Evolutionary conservation across 2,797 vertebrate genomes (phyloP), one percentile per base, ranked within the genome.

Genomic region (Anolis apletophallus): DNA sequence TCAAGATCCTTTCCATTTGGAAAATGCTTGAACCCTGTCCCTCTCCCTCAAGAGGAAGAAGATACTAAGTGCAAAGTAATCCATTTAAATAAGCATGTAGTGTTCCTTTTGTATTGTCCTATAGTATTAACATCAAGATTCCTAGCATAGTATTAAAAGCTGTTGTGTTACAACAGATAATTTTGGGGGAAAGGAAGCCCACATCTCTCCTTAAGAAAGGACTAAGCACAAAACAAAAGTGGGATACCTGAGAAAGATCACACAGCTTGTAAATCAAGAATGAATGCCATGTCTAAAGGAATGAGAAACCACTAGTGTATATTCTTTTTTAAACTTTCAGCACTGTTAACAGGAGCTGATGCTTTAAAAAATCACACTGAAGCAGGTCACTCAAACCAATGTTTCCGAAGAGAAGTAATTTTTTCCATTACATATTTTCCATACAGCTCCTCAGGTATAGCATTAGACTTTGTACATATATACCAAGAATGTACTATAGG

Each of bases 211-310:
- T 13, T 50, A 77, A 89, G 73, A 94, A 93, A 87, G 90, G 93
- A 91, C 90, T 88, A 91, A 91, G 88, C 72, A 88, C 89, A 86
- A 88, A 92, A 88, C 64, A 91, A 91, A 93, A 61, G 14, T 50
- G 61, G 85, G 85, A 71, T 90, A 93, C 85, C 93, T 94, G 94
- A 94, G 92, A 92, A 91, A 93, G 92, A 78, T 74, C 93, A 90
- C 93, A 90, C 84, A 87, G 90, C 89, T 93, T 91, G 83, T 0
- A 2, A 89, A 80, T 68, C 86, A 88, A 88, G 87, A 1, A 83
- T 0, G 0, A 86, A 81, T 69, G 87, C 72, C 77, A 46, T 26
- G 72, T 74, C 87, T 83, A 81, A 13, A 32, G 78, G 80, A 75
- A 67, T 29, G 32, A 29, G 54, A 76, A 79, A 55, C 46, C 69